phyloP scores from a whole-genome alignment of 2,888 invertebrate genomes.

The Lampropteryx suffumata region DNA sequence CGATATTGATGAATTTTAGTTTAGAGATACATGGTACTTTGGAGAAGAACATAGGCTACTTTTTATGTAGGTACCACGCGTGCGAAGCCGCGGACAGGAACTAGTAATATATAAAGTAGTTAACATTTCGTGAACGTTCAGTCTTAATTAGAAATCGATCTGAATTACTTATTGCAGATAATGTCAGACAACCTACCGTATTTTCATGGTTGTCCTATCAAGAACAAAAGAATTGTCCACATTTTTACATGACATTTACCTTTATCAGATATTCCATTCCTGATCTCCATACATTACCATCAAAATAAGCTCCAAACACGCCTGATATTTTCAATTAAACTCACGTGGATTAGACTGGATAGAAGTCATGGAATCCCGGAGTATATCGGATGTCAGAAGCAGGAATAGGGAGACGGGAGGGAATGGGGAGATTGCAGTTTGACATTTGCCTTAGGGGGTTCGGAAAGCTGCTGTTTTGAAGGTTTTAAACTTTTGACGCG shows the following conservation, averaged over 20 bases:
- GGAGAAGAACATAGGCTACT: too few relatives aligned
- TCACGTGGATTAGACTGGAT: slow-evolving; percentile 12
- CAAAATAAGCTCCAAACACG: slow-evolving; percentile 12
- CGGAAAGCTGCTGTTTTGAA: background rate
- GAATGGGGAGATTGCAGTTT: slow-evolving; percentile 13
- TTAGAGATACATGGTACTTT: too few relatives aligned
- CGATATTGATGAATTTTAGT: too few relatives aligned
- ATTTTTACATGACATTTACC: slow-evolving; percentile 13
- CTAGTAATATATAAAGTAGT: too few relatives aligned
- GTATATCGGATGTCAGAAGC: slow-evolving; percentile 28
- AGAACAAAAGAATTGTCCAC: background rate
- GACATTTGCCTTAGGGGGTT: slow-evolving; percentile 25
- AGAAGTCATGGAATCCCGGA: slow-evolving; percentile 15
- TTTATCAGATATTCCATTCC: background rate
- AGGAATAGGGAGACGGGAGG: slow-evolving; percentile 19
- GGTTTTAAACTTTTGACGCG: background rate
- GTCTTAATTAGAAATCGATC: too few relatives aligned
- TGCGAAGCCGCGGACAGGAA: too few relatives aligned
- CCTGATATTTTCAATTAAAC: slow-evolving; percentile 30
- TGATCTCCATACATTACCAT: slow-evolving; percentile 21
- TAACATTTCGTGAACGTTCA: too few relatives aligned
- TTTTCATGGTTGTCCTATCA: too few relatives aligned
- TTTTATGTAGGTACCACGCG: too few relatives aligned
- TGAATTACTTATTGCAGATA: too few relatives aligned
- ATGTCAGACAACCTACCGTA: too few relatives aligned